phyloP scores from a whole-genome alignment of 2,888 invertebrate genomes.

The Bhutanitis thaidina region DNA sequence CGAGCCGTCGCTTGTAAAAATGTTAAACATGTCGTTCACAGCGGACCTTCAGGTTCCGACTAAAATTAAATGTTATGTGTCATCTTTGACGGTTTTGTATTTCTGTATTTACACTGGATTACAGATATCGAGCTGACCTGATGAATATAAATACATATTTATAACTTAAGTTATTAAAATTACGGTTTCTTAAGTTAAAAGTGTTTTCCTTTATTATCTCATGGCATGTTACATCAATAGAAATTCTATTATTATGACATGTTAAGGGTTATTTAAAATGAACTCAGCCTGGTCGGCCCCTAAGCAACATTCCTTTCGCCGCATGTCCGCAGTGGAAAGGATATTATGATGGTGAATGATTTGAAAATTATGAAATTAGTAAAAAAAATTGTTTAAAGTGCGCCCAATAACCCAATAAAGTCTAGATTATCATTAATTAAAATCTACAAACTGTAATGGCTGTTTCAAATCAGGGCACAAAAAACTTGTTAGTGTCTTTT shows the following conservation, averaged over 20 bases:
- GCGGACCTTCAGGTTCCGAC: constrained; percentile 80
- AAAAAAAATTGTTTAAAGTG: constrained; percentile 59
- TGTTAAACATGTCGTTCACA: constrained; percentile 81
- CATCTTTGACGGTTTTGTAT: constrained; percentile 81
- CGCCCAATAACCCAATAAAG: constrained; percentile 61
- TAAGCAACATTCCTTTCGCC: constrained; percentile 76
- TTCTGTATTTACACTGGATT: constrained; percentile 81
- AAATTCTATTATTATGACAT: no score
- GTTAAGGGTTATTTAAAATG: constrained; percentile 37
- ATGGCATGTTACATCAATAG: no score
- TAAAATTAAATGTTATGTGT: constrained; percentile 81
- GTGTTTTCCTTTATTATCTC: constrained; percentile 74
- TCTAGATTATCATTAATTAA: constrained; percentile 49
- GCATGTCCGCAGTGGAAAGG: constrained; percentile 76
- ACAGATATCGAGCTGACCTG: constrained; percentile 82
- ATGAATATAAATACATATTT: constrained; percentile 79
- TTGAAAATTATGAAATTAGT: constrained; percentile 58
- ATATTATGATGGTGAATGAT: constrained; percentile 71
- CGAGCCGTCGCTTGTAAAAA: constrained; percentile 80
- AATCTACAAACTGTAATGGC: constrained; percentile 66
- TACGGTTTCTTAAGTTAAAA: constrained; percentile 81
- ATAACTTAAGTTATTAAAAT: constrained; percentile 82
- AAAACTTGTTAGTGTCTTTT: constrained; percentile 75
- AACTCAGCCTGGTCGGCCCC: constrained; percentile 70
- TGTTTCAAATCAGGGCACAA: constrained; percentile 74